Evolutionary conservation across 2,113 vertebrate genomes (phyloP), one percentile per base, ranked within the genome.

Genomic region (Gymnarchus niloticus): DNA sequence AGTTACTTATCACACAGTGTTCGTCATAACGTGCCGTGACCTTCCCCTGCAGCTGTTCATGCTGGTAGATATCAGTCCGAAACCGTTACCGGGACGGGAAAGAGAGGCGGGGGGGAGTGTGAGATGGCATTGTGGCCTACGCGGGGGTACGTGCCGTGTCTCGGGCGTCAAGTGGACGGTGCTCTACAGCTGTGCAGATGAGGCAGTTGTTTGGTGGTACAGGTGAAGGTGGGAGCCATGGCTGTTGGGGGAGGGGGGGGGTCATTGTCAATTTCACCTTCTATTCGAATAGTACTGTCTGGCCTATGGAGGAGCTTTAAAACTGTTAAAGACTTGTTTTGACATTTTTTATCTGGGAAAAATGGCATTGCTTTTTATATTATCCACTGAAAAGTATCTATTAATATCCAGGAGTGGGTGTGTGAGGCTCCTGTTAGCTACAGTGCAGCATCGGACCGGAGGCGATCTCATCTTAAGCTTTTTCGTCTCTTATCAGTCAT

Each of bases 281-380:
- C 28, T 19, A 19, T 41, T 73, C 2, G 33, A 41, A 37, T 19
- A 1, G 28, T 41, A 19, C 41, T 14, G n/a, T 73, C 65, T 73
- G 33, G 65, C 65, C 12, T 19, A 25, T n/a, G 59, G 37, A 46
- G 41, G 6, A 51, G 59, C 23, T 23, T 3, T 25, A 51, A 65
- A 48, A 65, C 83, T 61, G 33, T n/a, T n/a, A n/a, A n/a, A n/a
- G n/a, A n/a, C n/a, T n/a, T n/a, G n/a, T n/a, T n/a, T n/a, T n/a
- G n/a, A n/a, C n/a, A n/a, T n/a, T n/a, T n/a, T 9, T 69, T 69
- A 2, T 73, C 65, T 73, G 65, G n/a, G n/a, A 41, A 73, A 41
- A 41, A 73, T 48, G 6, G 83, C 59, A 69, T 84, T 51, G 57
- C 83, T 65, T 73, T 69, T 28, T 69, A 84, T 69, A 14, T 17